Conservation (phyloP, 1,140 invertebrate genomes). For the Trichonephila inaurata region DNA sequence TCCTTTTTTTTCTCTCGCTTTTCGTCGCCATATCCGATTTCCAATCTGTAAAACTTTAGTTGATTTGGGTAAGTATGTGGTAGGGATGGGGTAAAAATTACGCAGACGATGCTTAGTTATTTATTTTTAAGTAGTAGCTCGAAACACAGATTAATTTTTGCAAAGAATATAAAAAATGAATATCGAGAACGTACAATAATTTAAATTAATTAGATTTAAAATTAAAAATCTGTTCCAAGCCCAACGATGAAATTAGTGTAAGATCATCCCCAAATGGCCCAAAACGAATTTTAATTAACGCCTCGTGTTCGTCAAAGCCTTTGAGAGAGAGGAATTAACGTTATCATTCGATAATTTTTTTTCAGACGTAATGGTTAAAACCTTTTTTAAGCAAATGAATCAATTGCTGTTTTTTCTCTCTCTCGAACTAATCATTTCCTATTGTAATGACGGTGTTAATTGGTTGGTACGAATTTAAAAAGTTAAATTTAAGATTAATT, state of each 20-base stretch:
- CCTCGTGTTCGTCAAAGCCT: not conserved
- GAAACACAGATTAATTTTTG: too few species aligned
- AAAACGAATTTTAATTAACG: slow-evolving; percentile 14
- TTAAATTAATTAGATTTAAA: too few species aligned
- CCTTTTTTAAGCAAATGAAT: not conserved
- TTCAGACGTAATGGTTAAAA: slow-evolving; percentile 61
- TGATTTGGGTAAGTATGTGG: slow-evolving; percentile 14
- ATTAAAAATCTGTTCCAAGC: too few species aligned
- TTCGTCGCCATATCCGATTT: slow-evolving; percentile 45
- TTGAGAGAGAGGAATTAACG: slow-evolving; percentile 40
- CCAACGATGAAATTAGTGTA: too few species aligned
- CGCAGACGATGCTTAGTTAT: not conserved
- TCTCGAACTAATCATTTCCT: not conserved
- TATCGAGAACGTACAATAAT: too few species aligned
- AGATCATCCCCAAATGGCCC: too few species aligned
- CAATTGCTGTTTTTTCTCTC: not conserved
- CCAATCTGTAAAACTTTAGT: slow-evolving; percentile 72
- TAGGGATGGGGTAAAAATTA: not conserved
- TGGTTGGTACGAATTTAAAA: not conserved
- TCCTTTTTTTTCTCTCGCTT: slow-evolving; percentile 39
- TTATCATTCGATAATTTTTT: slow-evolving; percentile 47
- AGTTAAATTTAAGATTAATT: slow-evolving; percentile 26
- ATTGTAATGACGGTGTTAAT: slow-evolving; percentile 34
- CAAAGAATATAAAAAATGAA: too few species aligned
- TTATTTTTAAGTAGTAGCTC: not conserved